A percentile compares a stretch with the other conserved stretches of the same genome.
Conservation (phyloP, 1,140 invertebrate species). For the Mercenaria mercenaria region DNA sequence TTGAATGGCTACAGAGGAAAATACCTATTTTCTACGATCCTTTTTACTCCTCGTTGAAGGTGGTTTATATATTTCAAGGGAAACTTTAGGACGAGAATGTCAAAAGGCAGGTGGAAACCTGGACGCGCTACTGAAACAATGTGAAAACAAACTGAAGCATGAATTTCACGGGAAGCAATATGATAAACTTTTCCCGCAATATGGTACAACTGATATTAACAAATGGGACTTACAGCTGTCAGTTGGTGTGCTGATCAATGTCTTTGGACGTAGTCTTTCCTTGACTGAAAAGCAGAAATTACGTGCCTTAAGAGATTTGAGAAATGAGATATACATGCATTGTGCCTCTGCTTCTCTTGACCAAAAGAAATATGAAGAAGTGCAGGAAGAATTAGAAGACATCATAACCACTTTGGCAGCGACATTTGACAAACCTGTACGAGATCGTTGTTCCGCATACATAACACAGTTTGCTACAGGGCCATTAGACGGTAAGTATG, state of each 20-base stretch:
- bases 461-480: neutral
- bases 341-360: neutral
- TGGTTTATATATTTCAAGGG: neutral
- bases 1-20: neutral
- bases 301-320: neutral
- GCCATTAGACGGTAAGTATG: neutral
- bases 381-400: neutral
- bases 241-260: neutral
- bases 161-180: neutral
- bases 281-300: neutral
- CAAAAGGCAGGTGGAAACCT: neutral
- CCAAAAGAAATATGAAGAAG: neutral
- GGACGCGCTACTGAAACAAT: neutral
- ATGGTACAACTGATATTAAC: neutral
- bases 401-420: neutral
- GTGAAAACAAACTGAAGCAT: neutral
- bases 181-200: neutral
- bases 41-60: neutral
- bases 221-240: neutral
- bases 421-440: neutral
- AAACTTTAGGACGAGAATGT: neutral
- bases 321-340: neutral
- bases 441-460: neutral
- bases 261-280: neutral
- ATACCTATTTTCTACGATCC: neutral